Evolutionary conservation across 1,140 invertebrate species (phyloP).

Genomic region (Lepidurus couesii): DNA sequence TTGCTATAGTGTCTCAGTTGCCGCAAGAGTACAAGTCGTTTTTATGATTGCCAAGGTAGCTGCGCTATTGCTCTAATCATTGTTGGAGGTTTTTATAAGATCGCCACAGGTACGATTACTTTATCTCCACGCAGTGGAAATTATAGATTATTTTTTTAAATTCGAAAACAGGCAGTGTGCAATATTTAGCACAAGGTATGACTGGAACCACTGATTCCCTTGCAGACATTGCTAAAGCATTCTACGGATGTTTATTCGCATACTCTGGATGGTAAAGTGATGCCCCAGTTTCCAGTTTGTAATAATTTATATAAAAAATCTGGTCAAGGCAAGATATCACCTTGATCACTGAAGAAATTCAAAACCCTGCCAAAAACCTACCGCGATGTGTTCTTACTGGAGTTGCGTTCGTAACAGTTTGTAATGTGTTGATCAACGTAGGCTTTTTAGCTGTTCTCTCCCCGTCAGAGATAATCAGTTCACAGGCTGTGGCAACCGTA

Average conservation of each 20-base stretch:
- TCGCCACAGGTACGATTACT: slow-evolving; percentile 41
- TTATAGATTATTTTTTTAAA: not conserved
- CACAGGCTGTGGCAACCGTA: slow-evolving; percentile 58
- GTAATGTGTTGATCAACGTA: slow-evolving; percentile 58
- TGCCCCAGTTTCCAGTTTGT: not conserved
- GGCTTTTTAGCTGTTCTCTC: slow-evolving; percentile 58
- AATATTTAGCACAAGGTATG: slow-evolving; percentile 46
- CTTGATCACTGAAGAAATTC: slow-evolving; percentile 61
- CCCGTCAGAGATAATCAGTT: slow-evolving; percentile 52
- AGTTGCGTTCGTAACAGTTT: slow-evolving; percentile 53
- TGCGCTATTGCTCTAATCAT: slow-evolving; percentile 48
- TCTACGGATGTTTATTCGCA: slow-evolving; percentile 51
- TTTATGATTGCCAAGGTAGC: slow-evolving; percentile 48
- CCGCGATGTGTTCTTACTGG: slow-evolving; percentile 57
- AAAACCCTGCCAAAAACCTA: slow-evolving; percentile 60
- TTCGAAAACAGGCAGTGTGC: slow-evolving; percentile 36
- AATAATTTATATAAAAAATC: not conserved
- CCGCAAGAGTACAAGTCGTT: slow-evolving; percentile 47
- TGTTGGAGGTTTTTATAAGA: slow-evolving; percentile 44
- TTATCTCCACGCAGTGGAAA: not conserved
- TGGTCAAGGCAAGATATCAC: slow-evolving; percentile 54
- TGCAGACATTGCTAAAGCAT: slow-evolving; percentile 48
- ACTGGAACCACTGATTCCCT: slow-evolving; percentile 43
- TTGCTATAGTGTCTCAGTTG: slow-evolving; percentile 47
- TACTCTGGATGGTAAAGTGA: slow-evolving; percentile 48